Evolutionary conservation across 2,888 invertebrate genomes (phyloP).

Genomic region (Apamea sordens): DNA sequence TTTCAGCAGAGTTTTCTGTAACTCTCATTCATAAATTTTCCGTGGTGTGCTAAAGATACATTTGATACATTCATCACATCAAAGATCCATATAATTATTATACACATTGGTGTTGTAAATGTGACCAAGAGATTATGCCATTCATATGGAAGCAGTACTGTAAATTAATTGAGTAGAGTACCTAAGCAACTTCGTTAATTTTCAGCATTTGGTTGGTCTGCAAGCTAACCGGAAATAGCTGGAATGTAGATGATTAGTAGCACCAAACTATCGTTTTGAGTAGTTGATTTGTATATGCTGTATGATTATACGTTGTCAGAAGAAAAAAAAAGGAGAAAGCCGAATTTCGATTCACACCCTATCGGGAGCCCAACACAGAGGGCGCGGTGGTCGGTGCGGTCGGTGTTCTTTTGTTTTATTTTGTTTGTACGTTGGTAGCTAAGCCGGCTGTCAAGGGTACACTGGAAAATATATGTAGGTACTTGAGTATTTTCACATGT

Average conservation of each 20-base stretch:
- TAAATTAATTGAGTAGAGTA: not conserved
- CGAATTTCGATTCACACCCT: slow-evolving; percentile 26
- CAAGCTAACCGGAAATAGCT: not conserved
- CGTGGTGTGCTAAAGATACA: not conserved
- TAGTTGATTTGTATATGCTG: not conserved
- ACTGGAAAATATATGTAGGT: not conserved
- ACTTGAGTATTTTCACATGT: slow-evolving; percentile 7
- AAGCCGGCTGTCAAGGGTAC: not conserved
- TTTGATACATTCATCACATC: not conserved
- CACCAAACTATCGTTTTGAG: not conserved
- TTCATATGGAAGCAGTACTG: slow-evolving; percentile 22
- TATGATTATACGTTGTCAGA: slow-evolving; percentile 6
- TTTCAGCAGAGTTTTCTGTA: too few species aligned
- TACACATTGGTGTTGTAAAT: not conserved
- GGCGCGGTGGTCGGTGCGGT: slow-evolving; percentile 25
- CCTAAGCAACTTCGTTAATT: not conserved
- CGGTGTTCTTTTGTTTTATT: slow-evolving; percentile 40
- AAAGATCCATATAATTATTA: not conserved
- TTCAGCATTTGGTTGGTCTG: not conserved
- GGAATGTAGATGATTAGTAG: not conserved
- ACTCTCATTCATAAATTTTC: not conserved
- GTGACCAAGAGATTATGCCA: not conserved
- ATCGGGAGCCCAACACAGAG: not conserved
- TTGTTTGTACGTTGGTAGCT: slow-evolving; percentile 6
- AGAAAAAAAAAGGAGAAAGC: slow-evolving; percentile 6